These are phyloP conservation scores for Apamea crenata DNA, from an alignment of 2,888 invertebrate species.

Conservation along the genomic window DNA sequence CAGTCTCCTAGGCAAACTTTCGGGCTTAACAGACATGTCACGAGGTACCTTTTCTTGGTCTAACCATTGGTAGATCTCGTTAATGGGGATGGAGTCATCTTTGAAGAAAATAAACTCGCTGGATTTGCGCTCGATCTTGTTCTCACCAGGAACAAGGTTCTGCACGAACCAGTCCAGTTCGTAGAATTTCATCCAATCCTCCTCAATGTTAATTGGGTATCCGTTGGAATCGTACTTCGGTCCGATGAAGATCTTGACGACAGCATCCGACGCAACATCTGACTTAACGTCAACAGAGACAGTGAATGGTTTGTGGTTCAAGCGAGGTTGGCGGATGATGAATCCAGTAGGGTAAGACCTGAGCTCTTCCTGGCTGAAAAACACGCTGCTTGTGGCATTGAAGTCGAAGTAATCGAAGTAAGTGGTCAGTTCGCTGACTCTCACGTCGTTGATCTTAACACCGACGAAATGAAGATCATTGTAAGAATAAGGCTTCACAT, in stretches of 20 bases:
- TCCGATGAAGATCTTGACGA: conserved; percentile 92
- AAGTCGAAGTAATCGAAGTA: conserved; percentile 92
- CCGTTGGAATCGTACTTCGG: conserved; percentile 92
- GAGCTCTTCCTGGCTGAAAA: conserved; percentile 75
- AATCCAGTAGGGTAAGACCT: conserved; percentile 81
- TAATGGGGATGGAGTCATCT: conserved; percentile 91
- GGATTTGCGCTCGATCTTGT: conserved; percentile 92
- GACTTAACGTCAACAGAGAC: conserved; percentile 91
- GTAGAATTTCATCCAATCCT: conserved; percentile 91
- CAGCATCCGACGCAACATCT: conserved; percentile 90
- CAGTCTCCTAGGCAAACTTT: conserved; percentile 92
- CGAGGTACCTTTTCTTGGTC: conserved; percentile 88
- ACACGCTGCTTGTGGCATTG: conserved; percentile 90
- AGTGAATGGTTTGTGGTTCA: conserved; percentile 93
- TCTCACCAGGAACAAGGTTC: conserved; percentile 91
- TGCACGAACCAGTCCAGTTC: conserved; percentile 91
- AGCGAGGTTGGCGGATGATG: conserved; percentile 92
- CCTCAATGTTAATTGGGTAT: conserved; percentile 86
- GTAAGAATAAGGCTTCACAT: conserved; percentile 90
- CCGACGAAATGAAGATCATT: conserved; percentile 90
- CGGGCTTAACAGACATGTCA: conserved; percentile 89
- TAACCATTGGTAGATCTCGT: conserved; percentile 90
- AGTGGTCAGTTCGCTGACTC: conserved; percentile 91
- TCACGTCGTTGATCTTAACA: conserved; percentile 91
- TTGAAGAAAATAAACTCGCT: conserved; percentile 91